Evolutionary conservation across 2,888 invertebrate species (phyloP), one percentile per base, ranked within the genome.

Genomic region (Rhynchonema sp.): DNA sequence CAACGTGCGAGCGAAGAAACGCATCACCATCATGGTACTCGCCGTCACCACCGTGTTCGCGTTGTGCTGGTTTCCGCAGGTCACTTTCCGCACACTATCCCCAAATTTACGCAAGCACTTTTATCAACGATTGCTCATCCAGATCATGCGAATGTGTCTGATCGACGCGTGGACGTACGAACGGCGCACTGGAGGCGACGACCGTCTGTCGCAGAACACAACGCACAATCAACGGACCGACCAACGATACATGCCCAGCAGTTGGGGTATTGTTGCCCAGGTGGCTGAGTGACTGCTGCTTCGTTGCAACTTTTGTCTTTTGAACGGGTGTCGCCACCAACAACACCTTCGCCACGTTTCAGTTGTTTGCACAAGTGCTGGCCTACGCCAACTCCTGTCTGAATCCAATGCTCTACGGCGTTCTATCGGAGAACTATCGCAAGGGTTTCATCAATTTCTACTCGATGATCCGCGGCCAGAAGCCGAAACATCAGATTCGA

Each of bases 301-400:
- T n/a, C n/a, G n/a, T n/a, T n/a, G n/a, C n/a, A n/a, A n/a, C n/a
- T n/a, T n/a, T n/a, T n/a, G n/a, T n/a, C n/a, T n/a, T n/a, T n/a
- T 17, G 38, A 13, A 38, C 17, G 38, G 9, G 6, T 6, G 38
- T 38, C 38, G 38, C 6, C 38, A 38, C 17, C 17, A 6, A 38
- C 9, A 38, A 38, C 38, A 38, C 38, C 38, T 13, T 13, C 38
- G 38, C 17, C 38, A 38, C 38, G 17, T 17, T 57, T 28, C 59
- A 55, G 55, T 2, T 55, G 29, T 26, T 55, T 6, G 55, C 27
- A 13, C 55, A 55, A n/a, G 25, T 55, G 22, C 25, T 64, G 62
- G 88, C 89, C 27, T 90, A 90, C 76, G 86, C 84, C 78, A 90
- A 88, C 79, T 86, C 85, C 70, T 90, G 89, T 74, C 84, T 90